Conservation (phyloP, 2,797 vertebrate species). For the Pseudocheirus occidentalis region DNA sequence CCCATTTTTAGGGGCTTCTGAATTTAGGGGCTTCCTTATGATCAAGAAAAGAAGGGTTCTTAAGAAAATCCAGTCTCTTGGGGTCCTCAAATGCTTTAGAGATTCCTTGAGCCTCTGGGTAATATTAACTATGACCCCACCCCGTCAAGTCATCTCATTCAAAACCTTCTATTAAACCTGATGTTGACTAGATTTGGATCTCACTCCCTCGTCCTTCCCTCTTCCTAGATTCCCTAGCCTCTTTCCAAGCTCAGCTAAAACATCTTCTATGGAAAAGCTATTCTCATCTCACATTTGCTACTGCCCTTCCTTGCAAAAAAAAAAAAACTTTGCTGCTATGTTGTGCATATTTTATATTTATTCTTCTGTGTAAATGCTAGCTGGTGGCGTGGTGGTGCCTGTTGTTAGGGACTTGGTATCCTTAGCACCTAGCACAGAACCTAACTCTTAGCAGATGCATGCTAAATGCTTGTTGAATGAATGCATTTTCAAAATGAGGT, state of each 20-base stretch:
- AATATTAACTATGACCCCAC: neutral
- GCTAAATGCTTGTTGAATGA: neutral
- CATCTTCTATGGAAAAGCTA: neutral
- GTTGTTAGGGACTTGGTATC: neutral
- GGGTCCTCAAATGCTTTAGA: neutral
- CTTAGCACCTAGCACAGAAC: neutral
- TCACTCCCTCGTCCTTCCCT: neutral
- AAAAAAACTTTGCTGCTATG: neutral
- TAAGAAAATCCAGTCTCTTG: neutral
- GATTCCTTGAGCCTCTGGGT: neutral
- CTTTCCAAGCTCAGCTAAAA: neutral
- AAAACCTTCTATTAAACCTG: neutral
- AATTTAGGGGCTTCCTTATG: neutral
- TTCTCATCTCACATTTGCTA: neutral
- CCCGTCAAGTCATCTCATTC: neutral
- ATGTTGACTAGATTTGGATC: neutral
- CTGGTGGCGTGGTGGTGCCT: neutral
- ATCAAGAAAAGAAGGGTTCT: neutral
- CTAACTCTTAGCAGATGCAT: neutral
- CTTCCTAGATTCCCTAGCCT: neutral
- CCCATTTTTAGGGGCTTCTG: neutral
- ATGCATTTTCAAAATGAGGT: neutral
- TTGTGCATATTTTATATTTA: neutral
- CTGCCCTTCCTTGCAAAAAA: neutral
- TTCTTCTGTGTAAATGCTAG: neutral